Base-by-base conservation (phyloP, 2,888 invertebrate species). In the Desoria tigrina region DNA sequence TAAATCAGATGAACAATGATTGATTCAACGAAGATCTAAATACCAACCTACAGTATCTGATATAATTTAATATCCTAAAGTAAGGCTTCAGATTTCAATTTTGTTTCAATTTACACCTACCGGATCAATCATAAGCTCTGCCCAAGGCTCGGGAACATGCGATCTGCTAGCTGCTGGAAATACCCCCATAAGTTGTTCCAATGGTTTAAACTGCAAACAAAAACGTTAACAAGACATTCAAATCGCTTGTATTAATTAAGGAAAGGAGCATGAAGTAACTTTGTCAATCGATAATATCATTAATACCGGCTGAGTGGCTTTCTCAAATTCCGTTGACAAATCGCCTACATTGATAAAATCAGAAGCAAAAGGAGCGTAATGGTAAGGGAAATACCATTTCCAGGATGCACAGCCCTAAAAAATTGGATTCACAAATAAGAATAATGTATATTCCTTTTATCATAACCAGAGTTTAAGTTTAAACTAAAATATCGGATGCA, bases 331-430 rank as follows among this genome's bases (percentile, higher is more conserved):
- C 1, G 92, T 91, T 53, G 90, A 88, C 1, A 95, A 83, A 1
- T 91, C 90, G 61, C 87, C 86, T 63, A 99, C 89, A 79, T 95
- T 92, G 66, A 92, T 86, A 82, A 99, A 99, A 84, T 99, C 99
- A 0, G 97, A 97, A 2, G 99, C 99, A 83, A 99, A 99, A 7
- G 99, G 99, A 21, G 99, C 98, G 83, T 99, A 99, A 83, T 99
- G 99, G 81, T 95, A 99, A 0, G 99, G 99, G 82, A 94, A 99
- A 83, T 96, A 99, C 99, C 99, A 99, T 82, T 97, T 93, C 99
- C 99, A 99, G 21, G 94, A 94, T 39, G 95, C 92, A 83, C 98
- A 99, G 60, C 99, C 98, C 86, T 83, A 54, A 23, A 45, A 57
- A 49, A 23, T 24, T 55, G 18, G 11, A 45, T 9, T 9, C 24